Evolutionary conservation across 2,797 vertebrate genomes (phyloP), one percentile per base, ranked within the genome.

Genomic region (Microchirus variegatus): DNA sequence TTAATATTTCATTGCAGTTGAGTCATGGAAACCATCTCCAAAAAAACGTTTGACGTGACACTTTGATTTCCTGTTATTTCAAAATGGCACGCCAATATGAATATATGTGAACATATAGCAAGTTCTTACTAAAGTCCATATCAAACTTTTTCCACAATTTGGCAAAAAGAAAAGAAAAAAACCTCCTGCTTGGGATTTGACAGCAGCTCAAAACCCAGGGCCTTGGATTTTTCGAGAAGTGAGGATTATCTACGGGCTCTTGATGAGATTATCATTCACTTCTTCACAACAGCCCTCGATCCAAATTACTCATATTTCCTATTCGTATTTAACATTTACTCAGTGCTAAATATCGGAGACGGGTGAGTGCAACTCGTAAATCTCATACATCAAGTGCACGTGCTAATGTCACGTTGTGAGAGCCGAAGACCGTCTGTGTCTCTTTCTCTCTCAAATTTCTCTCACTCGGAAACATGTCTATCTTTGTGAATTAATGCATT

Each of bases 181-280:
- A 22, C 11, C 26, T 36, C n/a, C 56, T 55, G 36, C 4, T 55
- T 22, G 46, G 35, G 48, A 48, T 80, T 75, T 84, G 77, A 86
- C 80, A 80, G 70, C 61, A 65, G 73, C 73, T 81, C 70, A 67
- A 75, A 78, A 85, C 79, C 63, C 68, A 70, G 48, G 60, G 53
- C 22, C 63, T 84, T 86, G 76, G 52, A 88, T 87, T 81, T 82
- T 73, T 73, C 70, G 44, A 48, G 14, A 82, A 80, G 78, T 89
- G 80, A 78, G 86, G 82, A 84, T 87, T 91, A 90, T 87, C 69
- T 83, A 73, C 67, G 63, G 66, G 80, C 73, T 63, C 75, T 78
- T 81, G 84, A 88, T 91, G 89, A 86, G 89, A 91, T 91, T 91
- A 88, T 83, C 84, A 85, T 86, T 88, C 80, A 87, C 78, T 75